These are phyloP conservation scores for Agrochola litura DNA, from an alignment of 2,888 invertebrate genomes.

Conservation along the genomic window DNA sequence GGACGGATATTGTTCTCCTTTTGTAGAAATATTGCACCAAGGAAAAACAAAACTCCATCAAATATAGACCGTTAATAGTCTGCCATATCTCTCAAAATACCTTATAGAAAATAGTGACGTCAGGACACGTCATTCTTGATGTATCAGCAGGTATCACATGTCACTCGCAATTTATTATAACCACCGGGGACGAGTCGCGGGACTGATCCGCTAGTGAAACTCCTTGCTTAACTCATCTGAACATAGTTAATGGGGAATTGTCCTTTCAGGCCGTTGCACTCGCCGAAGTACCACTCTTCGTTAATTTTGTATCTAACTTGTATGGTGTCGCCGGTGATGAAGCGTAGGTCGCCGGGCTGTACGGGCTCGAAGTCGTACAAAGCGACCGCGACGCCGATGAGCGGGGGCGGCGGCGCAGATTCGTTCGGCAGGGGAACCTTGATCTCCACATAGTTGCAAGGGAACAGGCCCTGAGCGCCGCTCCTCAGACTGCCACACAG, in stretches of 20 bases:
- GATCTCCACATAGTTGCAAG: slow-evolving; percentile 94
- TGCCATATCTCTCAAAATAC: slow-evolving; percentile 56
- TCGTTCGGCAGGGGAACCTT: slow-evolving; percentile 92
- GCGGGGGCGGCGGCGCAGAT: slow-evolving; percentile 59
- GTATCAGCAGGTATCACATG: slow-evolving; percentile 64
- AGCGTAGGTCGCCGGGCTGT: slow-evolving; percentile 83
- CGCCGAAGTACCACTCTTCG: slow-evolving; percentile 95
- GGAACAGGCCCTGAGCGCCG: slow-evolving; percentile 95
- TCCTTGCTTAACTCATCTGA: slow-evolving; percentile 85
- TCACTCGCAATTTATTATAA: slow-evolving; percentile 51
- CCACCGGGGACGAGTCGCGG: slow-evolving; percentile 34
- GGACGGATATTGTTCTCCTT: slow-evolving; percentile 52
- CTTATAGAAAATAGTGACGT: slow-evolving; percentile 60
- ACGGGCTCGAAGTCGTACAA: slow-evolving; percentile 93
- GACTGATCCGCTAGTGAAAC: slow-evolving; percentile 35
- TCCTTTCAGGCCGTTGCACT: slow-evolving; percentile 92
- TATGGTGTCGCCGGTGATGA: slow-evolving; percentile 86
- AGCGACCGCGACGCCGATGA: slow-evolving; percentile 90
- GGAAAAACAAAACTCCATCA: slow-evolving; percentile 47
- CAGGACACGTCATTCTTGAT: slow-evolving; percentile 72
- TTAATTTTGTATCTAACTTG: slow-evolving; percentile 92
- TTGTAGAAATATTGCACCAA: slow-evolving; percentile 62
- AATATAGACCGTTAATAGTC: slow-evolving; percentile 47
- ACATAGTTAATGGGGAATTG: slow-evolving; percentile 96
- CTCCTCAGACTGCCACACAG: slow-evolving; percentile 92